These are phyloP conservation scores for roundworm (Caenorhabditis elegans) DNA, from an alignment of 1,140 invertebrate genomes.

Conservation along the genomic window DNA sequence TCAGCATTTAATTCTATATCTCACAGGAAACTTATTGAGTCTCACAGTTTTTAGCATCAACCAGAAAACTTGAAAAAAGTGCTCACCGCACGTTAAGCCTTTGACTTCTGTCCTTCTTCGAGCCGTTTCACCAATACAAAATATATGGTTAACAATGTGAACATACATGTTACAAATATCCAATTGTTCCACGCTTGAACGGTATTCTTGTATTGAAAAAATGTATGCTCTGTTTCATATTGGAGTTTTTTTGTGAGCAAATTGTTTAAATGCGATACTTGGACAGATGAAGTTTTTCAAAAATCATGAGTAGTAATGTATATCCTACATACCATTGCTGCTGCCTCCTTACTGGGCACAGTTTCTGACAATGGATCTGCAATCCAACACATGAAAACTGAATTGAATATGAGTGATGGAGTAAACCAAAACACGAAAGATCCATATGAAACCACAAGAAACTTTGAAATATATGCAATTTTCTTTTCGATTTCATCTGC, in stretches of 20 bases:
- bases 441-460: neutral
- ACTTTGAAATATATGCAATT: neutral
- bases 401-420: neutral
- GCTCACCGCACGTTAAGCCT: neutral
- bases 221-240: too few species aligned
- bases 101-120: neutral
- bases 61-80: too few species aligned
- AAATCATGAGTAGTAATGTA: too few species aligned
- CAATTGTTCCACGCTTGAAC: slow-evolving; percentile 7
- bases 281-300: too few species aligned
- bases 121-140: neutral
- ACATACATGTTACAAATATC: neutral
- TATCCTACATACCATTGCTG: neutral
- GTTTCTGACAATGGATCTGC: neutral
- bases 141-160: neutral
- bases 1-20: too few species aligned
- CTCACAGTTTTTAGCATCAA: too few species aligned
- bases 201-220: neutral
- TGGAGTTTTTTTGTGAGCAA: too few species aligned
- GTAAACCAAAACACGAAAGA: neutral
- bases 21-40: too few species aligned
- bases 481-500: slow-evolving; percentile 8
- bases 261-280: too few species aligned
- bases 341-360: neutral
- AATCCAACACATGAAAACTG: neutral